Evolutionary conservation across 2,797 vertebrate genomes (phyloP), one percentile per base, ranked within the genome.

Genomic region (Sebastes steindachneri): DNA sequence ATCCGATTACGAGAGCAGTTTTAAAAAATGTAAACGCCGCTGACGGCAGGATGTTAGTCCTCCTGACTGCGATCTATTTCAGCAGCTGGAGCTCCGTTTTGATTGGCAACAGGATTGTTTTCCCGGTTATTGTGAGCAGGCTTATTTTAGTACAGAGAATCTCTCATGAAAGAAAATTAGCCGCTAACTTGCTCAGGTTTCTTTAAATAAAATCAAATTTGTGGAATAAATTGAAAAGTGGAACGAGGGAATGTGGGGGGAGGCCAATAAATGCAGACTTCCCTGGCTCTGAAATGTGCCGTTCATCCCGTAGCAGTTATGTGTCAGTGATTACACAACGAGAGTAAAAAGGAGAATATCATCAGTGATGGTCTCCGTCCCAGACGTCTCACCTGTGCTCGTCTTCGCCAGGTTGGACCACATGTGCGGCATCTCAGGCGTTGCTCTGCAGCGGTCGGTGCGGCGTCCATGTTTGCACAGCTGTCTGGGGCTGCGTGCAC

Each of bases 51-150:
- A 74, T 29, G 77, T 51, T 29, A 9, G 31, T 17, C 74, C 71
- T 88, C 76, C 77, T 71, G 66, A 82, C 62, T 63, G 70, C 51
- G 75, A 81, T 93, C 84, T 80, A 67, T 85, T 85, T 91, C 84
- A 75, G 85, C 91, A 88, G 90, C 87, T 92, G 89, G 82, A 75
- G 77, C 68, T 83, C 71, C 79, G 78, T 90, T 94, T 91, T 89
- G 76, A 91, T 89, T 94, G 93, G 91, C 92, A 80, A 75, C 21
- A 65, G 74, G 33, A 83, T 79, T 91, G 90, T 90, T 94, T 94
- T 91, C 71, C 81, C 81, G 85, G 80, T 87, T 89, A 81, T 88
- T 89, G 84, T 85, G 73, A 77, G 73, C 72, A 65, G 79, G 60
- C 77, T 91, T 92, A 85, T 92, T 94, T 90, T 82, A 85, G 88